These are phyloP conservation scores for Scortum barcoo DNA, from an alignment of 2,113 vertebrate species.

Conservation along the genomic window DNA sequence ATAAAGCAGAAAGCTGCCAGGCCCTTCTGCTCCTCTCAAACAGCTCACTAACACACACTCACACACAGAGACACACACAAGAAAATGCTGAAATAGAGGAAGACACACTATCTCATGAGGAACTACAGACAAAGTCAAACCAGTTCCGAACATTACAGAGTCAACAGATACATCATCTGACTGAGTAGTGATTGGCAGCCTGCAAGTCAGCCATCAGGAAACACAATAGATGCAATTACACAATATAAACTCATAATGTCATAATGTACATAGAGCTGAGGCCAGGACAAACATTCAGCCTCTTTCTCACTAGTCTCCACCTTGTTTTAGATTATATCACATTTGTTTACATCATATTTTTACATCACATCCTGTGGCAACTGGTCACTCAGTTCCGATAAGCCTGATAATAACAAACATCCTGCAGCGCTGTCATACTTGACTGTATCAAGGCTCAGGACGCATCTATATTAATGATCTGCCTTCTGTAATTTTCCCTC, in stretches of 20 bases:
- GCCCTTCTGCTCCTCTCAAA: constrained; percentile 25
- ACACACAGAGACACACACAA: constrained; percentile 12
- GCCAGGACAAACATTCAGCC: neutral
- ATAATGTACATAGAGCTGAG: neutral
- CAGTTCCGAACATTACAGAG: neutral
- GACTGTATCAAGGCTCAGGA: constrained; percentile 16
- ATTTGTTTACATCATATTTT: constrained; percentile 25
- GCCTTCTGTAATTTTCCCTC: constrained; percentile 47
- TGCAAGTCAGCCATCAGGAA: neutral
- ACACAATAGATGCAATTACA: neutral
- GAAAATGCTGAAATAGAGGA: constrained; percentile 51
- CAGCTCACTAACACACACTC: no score
- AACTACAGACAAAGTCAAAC: constrained; percentile 24
- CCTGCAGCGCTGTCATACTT: constrained; percentile 17
- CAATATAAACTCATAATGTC: no score
- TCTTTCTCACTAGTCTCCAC: neutral
- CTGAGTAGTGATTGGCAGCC: constrained; percentile 7
- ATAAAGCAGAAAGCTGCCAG: constrained; percentile 45
- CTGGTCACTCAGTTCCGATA: constrained; percentile 27
- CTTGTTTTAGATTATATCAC: constrained; percentile 4
- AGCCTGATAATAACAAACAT: constrained; percentile 43
- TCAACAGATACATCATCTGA: constrained; percentile 9
- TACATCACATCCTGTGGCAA: constrained; percentile 39
- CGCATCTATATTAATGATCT: constrained; percentile 33
- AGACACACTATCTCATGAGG: constrained; percentile 16